phyloP scores from a whole-genome alignment of 2,888 invertebrate species.

The Zygothrica quintamaculata region DNA sequence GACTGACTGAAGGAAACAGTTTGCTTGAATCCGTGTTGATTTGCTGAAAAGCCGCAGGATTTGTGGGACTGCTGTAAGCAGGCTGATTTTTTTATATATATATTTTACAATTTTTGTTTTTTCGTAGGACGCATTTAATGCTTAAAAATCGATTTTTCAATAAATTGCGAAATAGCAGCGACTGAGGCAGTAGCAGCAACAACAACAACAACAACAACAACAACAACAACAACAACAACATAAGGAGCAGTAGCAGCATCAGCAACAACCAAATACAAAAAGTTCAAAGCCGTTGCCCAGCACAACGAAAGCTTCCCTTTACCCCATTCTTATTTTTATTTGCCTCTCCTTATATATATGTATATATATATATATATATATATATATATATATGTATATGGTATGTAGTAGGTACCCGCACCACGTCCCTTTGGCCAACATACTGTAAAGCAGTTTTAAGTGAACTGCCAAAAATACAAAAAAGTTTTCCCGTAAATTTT shows the following conservation, averaged over 20 bases:
- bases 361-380: too few species aligned
- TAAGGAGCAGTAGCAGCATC: not conserved
- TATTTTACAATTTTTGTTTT: too few species aligned
- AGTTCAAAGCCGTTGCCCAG: constrained; percentile 68
- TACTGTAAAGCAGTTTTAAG: constrained; percentile 56
- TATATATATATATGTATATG: too few species aligned
- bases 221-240: not conserved
- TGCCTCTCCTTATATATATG: too few species aligned
- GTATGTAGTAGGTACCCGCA: too few species aligned
- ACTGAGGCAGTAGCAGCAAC: not conserved
- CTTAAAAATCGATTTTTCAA: constrained; percentile 77
- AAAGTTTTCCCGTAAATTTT: constrained; percentile 77
- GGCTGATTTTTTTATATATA: constrained; percentile 51
- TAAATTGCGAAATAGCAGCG: constrained; percentile 60
- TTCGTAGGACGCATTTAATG: constrained; percentile 62
- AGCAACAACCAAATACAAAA: constrained; percentile 13
- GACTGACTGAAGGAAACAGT: constrained; percentile 40
- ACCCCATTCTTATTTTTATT: too few species aligned
- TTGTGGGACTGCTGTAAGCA: constrained; percentile 70
- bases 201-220: not conserved
- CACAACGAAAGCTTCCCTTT: constrained; percentile 18
- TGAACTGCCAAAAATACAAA: constrained; percentile 66
- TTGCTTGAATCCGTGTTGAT: constrained; percentile 65
- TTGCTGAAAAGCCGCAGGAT: constrained; percentile 79
- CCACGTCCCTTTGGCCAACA: not conserved